Evolutionary conservation across 2,888 invertebrate genomes (phyloP), one percentile per base, ranked within the genome.

Genomic region (Ecliptopera silaceata): DNA sequence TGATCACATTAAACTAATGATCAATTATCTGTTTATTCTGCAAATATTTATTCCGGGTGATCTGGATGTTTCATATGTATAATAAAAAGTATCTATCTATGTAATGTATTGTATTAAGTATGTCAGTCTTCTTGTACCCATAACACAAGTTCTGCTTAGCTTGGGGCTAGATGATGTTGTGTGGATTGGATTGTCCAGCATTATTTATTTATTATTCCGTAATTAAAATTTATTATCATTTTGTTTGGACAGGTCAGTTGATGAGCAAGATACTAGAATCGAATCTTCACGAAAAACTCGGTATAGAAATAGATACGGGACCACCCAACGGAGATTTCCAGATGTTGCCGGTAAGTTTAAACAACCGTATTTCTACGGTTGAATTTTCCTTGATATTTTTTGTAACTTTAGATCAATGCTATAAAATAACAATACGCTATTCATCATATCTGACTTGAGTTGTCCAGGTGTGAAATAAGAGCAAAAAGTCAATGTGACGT

Each of bases 281-380:
- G 0, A 89, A 90, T 50, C 77, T 90, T 10, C 90, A 90, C 58
- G 82, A 88, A 56, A 22, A 22, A 3, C 63, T 80, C 0, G 77
- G 63, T 22, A 72, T 68, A 20, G 72, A 74, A 26, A 73, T 83
- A 4, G 84, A 86, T 56, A 83, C 80, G 0, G 86, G 84, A 48
- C 86, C 88, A 10, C 75, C 79, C 0, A 74, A 86, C 5, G 88
- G 89, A 0, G 87, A 88, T 55, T 90, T 91, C 56, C 80, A 89
- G 54, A 67, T 70, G 34, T 64, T 91, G 44, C 90, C 91, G 12
- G 91, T 91, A 57, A 86, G 89, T 84, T 41, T 39, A 15, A 41
- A 1, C 3, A 1, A 12, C 22, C 8, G n/a, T 43, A 26, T 43
- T n/a, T 13, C 22, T 26, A 46, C 8, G 10, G 15, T 12, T 26